Percentiles rank a stretch among this genome's conserved stretches.
phyloP scores from a whole-genome alignment of 2,113 vertebrate species.

The Genyomyrus donnyi region DNA sequence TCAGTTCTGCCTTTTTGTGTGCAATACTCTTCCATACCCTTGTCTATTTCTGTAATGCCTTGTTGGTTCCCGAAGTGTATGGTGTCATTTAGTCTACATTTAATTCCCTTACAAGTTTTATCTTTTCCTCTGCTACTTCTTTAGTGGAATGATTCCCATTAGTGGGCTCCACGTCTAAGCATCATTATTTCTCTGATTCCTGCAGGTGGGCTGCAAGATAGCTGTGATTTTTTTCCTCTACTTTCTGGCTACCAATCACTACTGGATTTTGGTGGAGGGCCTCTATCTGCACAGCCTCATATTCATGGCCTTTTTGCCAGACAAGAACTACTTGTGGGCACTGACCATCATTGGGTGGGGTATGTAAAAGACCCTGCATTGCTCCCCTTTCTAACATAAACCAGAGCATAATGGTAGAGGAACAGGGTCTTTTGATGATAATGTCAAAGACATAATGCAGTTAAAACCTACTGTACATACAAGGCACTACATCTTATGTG shows the following conservation, averaged over 20 bases:
- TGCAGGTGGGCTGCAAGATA: conserved; percentile 79
- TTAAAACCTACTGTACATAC: background rate
- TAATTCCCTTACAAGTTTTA: background rate
- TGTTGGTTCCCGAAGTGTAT: background rate
- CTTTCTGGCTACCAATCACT: conserved; percentile 87
- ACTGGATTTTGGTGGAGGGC: conserved; percentile 89
- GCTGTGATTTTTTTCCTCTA: conserved; percentile 83
- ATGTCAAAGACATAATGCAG: background rate
- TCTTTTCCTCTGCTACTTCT: background rate
- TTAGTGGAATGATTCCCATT: background rate
- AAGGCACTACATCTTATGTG: background rate
- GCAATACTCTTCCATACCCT: no score
- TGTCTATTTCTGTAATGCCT: background rate
- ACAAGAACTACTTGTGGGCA: conserved; percentile 80
- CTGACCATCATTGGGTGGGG: conserved; percentile 86
- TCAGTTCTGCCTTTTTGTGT: background rate
- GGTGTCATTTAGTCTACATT: background rate
- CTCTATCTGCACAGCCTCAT: conserved; percentile 85
- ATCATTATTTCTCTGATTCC: background rate
- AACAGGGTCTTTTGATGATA: no score
- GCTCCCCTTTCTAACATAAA: background rate
- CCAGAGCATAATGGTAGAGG: background rate
- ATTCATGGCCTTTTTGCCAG: conserved; percentile 87
- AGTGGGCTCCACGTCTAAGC: background rate
- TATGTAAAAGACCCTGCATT: conserved; percentile 39